Conservation (phyloP, 2,888 invertebrate genomes). For the Calameuta pallipes region DNA sequence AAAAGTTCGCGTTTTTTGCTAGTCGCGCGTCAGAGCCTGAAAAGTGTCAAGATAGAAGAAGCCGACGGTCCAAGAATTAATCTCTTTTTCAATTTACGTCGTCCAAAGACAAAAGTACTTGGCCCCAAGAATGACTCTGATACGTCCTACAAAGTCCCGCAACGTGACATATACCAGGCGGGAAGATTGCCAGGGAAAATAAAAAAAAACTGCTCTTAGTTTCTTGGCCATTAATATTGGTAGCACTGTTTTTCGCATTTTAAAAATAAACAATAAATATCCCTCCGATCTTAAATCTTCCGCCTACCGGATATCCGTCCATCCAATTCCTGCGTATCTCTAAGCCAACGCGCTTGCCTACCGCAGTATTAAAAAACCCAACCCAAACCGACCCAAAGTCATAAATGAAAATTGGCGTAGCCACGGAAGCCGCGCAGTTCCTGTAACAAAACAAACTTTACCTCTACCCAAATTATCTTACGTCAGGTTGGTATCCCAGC, state of each 20-base stretch:
- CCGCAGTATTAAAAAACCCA: background rate
- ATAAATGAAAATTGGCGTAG: constrained; percentile 1
- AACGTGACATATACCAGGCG: background rate
- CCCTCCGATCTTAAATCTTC: background rate
- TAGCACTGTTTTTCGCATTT: background rate
- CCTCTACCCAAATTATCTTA: background rate
- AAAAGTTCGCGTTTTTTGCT: background rate
- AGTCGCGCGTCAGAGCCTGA: background rate
- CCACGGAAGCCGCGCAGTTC: background rate
- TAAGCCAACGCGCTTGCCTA: background rate
- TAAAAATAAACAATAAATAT: background rate
- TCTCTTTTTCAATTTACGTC: background rate
- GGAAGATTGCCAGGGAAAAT: background rate
- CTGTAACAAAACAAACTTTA: background rate
- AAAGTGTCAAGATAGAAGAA: background rate
- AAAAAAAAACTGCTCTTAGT: background rate
- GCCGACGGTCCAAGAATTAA: background rate
- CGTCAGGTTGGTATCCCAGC: background rate
- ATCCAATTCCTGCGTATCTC: background rate
- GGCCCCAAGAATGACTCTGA: background rate
- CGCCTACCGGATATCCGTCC: background rate
- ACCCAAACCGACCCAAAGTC: background rate
- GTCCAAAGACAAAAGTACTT: background rate
- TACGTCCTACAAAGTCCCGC: background rate
- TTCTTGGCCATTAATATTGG: background rate